Evolutionary conservation across 2,113 vertebrate genomes (phyloP).

Genomic region (Cyphomyrus discorhynchus): DNA sequence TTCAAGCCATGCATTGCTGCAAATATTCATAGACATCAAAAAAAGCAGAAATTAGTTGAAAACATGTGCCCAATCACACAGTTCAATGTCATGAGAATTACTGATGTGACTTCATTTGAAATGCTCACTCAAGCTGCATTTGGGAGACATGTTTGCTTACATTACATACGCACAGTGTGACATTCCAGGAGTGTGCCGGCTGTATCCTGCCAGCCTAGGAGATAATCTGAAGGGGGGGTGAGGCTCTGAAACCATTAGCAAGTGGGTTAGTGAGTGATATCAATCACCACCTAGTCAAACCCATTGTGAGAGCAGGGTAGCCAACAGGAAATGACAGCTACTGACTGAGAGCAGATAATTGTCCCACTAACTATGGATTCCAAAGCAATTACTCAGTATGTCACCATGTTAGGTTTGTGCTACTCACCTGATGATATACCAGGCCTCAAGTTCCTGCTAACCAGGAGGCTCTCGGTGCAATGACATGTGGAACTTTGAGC

Average conservation of each 20-base stretch:
- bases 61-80: not conserved
- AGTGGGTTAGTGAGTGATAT: not conserved
- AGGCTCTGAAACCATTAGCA: not conserved
- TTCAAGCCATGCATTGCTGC: not conserved
- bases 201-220: not conserved
- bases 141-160: not conserved
- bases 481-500: slow-evolving; percentile 84
- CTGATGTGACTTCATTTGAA: not conserved
- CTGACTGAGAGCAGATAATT: not conserved
- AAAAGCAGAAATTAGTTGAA: not conserved
- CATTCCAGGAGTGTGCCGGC: not conserved
- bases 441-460: slow-evolving; percentile 75
- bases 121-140: not conserved
- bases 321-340: not conserved
- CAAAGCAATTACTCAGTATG: not conserved
- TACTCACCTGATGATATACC: slow-evolving; percentile 85
- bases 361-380: not conserved
- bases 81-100: not conserved
- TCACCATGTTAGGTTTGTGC: not conserved
- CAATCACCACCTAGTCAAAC: not conserved
- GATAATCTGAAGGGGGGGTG: not conserved
- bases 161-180: not conserved
- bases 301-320: not conserved
- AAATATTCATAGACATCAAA: not conserved
- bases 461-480: slow-evolving; percentile 86